Evolutionary conservation across 2,797 vertebrate genomes (phyloP).

Genomic region (Phataginus tetradactyla): DNA sequence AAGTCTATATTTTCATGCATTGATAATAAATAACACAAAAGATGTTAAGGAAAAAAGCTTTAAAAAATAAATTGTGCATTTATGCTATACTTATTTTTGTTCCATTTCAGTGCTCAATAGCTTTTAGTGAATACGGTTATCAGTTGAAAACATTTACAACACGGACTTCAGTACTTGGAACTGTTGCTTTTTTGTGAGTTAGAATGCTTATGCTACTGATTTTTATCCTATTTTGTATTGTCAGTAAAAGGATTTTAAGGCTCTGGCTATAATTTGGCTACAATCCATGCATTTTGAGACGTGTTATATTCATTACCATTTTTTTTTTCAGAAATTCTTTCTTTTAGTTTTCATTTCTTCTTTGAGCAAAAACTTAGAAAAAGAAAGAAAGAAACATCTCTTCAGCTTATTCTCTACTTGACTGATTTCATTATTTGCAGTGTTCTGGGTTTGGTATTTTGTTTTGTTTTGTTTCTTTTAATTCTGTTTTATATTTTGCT

Average conservation of each 20-base stretch:
- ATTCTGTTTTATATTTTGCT: background rate
- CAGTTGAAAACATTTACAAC: background rate
- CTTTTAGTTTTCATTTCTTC: background rate
- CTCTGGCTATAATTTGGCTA: background rate
- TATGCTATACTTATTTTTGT: background rate
- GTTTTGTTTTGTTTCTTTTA: background rate
- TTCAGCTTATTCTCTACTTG: background rate
- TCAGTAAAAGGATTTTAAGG: background rate
- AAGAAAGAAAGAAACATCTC: background rate
- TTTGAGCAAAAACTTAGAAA: slow-evolving; percentile 31
- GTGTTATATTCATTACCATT: background rate
- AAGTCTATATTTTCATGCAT: background rate
- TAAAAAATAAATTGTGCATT: background rate
- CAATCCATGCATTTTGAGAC: background rate
- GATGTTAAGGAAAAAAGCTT: background rate
- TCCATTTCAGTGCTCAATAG: background rate
- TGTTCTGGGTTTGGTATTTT: background rate
- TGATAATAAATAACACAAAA: background rate
- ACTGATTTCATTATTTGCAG: background rate
- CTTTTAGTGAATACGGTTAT: background rate
- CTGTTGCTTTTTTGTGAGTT: background rate
- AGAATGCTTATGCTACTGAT: background rate
- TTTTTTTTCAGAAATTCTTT: slow-evolving; percentile 27
- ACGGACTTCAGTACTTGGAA: background rate
- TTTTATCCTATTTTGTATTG: slow-evolving; percentile 13